Conservation (phyloP, 2,888 invertebrate genomes). For the Embidobia sp. region DNA sequence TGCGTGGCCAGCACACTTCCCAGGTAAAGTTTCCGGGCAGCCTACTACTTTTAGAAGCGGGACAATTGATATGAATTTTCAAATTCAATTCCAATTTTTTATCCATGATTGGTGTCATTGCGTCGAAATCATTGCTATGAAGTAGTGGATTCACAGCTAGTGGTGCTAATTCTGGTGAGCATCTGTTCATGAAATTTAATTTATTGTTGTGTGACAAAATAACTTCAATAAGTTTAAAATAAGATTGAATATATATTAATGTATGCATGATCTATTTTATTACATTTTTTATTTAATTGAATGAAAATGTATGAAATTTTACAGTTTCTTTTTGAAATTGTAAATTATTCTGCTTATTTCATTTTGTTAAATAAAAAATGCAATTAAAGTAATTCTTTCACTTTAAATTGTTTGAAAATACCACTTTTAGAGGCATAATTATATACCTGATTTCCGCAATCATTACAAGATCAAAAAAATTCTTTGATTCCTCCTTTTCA, state of each 20-base stretch:
- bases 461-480: constrained; percentile 73
- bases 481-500: constrained; percentile 30
- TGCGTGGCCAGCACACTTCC: constrained; percentile 70
- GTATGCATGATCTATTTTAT: too few relatives aligned
- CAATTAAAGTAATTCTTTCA: too few relatives aligned
- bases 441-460: constrained; percentile 70
- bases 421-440: too few relatives aligned
- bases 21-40: constrained; percentile 75
- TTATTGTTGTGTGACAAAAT: neutral
- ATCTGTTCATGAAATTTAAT: constrained; percentile 60
- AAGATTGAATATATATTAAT: too few relatives aligned
- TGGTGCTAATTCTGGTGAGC: constrained; percentile 78
- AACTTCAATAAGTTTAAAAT: neutral
- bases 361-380: neutral
- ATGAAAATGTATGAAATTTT: too few relatives aligned
- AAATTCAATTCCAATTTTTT: constrained; percentile 72
- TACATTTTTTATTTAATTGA: too few relatives aligned
- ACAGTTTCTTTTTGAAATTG: too few relatives aligned
- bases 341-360: too few relatives aligned
- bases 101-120: constrained; percentile 22
- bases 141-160: constrained; percentile 70
- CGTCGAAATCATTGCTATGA: constrained; percentile 73
- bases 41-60: constrained; percentile 73
- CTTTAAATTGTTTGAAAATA: too few relatives aligned
- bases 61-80: constrained; percentile 73